Conservation (phyloP, 2,113 vertebrate species). For the Python bivittatus region DNA sequence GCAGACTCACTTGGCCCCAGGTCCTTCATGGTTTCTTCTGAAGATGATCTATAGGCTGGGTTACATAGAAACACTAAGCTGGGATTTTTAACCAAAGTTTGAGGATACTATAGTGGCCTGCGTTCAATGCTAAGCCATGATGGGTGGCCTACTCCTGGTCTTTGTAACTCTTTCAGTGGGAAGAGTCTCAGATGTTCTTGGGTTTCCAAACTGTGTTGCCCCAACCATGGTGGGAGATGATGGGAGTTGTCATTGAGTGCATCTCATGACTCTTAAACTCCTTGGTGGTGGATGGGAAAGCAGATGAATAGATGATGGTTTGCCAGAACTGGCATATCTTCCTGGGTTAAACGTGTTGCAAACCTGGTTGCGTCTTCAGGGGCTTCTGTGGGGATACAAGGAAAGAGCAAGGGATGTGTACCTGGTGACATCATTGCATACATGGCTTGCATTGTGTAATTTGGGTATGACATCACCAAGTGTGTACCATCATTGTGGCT, state of each 20-base stretch:
- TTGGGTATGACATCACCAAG: too few species aligned
- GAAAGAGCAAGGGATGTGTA: too few species aligned
- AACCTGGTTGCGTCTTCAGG: neutral
- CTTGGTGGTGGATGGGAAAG: too few species aligned
- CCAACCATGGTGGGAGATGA: neutral
- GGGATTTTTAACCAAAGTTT: neutral
- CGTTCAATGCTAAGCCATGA: neutral
- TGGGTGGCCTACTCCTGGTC: too few species aligned
- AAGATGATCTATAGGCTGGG: neutral
- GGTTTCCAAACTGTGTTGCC: too few species aligned
- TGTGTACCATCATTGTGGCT: too few species aligned
- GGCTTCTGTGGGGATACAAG: neutral
- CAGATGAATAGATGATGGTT: neutral
- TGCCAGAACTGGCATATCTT: too few species aligned
- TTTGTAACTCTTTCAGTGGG: too few species aligned
- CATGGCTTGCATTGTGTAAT: too few species aligned
- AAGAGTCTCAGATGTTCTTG: too few species aligned
- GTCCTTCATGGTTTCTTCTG: neutral
- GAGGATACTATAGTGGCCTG: neutral
- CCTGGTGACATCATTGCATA: too few species aligned
- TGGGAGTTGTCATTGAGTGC: neutral
- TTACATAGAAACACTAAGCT: neutral
- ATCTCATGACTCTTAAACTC: too few species aligned
- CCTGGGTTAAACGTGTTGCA: neutral
- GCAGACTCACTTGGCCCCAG: neutral